Percentiles rank a stretch among this genome's conserved stretches.
Conservation (phyloP, 2,113 vertebrate genomes). For the Colistium nudipinnis region DNA sequence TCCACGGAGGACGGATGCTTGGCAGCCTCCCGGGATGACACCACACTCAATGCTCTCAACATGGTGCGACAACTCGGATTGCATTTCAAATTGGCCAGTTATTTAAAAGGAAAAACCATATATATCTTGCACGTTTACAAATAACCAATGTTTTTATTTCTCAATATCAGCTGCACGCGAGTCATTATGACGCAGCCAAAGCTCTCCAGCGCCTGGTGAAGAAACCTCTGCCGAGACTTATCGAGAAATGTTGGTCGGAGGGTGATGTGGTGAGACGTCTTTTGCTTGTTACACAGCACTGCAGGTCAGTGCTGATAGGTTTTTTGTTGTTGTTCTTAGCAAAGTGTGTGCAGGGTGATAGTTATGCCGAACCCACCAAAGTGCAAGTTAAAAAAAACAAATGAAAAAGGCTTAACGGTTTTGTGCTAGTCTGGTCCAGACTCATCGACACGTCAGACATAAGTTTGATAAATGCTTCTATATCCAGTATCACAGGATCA, state of each 20-base stretch:
- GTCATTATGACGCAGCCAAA: conserved; percentile 95
- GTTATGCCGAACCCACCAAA: too few relatives aligned
- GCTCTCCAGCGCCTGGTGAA: conserved; percentile 98
- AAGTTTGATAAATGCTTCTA: not conserved
- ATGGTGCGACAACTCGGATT: conserved; percentile 82
- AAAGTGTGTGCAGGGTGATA: conserved; percentile 1
- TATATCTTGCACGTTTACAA: not conserved
- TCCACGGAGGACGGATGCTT: conserved; percentile 97
- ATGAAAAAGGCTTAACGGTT: too few relatives aligned
- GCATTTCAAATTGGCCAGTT: not conserved
- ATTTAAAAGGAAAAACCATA: not conserved
- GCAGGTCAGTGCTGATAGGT: not conserved
- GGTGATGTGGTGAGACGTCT: conserved; percentile 93
- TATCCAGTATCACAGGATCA: not conserved
- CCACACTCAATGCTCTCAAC: conserved; percentile 97
- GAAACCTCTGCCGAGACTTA: conserved; percentile 97
- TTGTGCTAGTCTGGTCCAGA: too few relatives aligned
- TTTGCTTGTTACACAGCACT: not conserved
- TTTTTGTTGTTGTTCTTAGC: not conserved
- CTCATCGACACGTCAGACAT: not conserved
- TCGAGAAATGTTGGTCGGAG: conserved; percentile 98
- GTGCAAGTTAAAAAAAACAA: too few relatives aligned
- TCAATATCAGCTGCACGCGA: conserved; percentile 90
- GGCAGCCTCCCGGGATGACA: conserved; percentile 96
- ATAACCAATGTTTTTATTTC: conserved; percentile 15